These are phyloP conservation scores for Castor canadensis DNA, from an alignment of 2,113 vertebrate species.

Conservation along the genomic window DNA sequence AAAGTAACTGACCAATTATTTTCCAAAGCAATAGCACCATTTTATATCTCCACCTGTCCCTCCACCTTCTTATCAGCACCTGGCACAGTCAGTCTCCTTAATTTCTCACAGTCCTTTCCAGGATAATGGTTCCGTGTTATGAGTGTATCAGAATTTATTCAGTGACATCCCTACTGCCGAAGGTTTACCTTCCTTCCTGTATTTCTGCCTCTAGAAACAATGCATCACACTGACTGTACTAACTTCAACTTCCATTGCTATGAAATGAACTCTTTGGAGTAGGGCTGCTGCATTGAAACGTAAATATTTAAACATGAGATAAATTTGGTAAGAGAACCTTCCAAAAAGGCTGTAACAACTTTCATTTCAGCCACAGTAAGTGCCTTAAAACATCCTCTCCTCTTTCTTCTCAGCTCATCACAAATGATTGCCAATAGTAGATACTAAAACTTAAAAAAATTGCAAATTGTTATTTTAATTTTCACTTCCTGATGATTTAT, in stretches of 20 bases:
- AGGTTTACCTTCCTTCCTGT: neutral
- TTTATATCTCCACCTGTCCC: neutral
- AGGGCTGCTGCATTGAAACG: neutral
- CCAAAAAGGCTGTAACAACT: neutral
- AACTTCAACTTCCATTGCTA: neutral
- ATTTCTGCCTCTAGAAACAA: neutral
- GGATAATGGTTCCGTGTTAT: neutral
- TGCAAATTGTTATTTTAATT: neutral
- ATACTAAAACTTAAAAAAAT: neutral
- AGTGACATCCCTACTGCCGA: too few species aligned
- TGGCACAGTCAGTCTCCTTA: neutral
- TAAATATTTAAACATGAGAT: slow-evolving; percentile 47
- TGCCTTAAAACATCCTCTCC: neutral
- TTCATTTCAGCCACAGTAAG: neutral
- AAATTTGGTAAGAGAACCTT: neutral
- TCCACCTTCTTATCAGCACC: neutral
- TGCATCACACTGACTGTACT: neutral
- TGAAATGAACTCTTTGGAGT: neutral
- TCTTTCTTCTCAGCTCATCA: neutral
- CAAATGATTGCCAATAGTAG: neutral
- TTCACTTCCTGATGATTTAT: neutral
- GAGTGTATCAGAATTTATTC: neutral
- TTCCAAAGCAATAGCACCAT: neutral
- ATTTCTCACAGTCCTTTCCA: too few species aligned
- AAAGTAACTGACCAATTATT: neutral